phyloP scores from a whole-genome alignment of 2,113 vertebrate species.

The Glaucidium brasilianum region DNA sequence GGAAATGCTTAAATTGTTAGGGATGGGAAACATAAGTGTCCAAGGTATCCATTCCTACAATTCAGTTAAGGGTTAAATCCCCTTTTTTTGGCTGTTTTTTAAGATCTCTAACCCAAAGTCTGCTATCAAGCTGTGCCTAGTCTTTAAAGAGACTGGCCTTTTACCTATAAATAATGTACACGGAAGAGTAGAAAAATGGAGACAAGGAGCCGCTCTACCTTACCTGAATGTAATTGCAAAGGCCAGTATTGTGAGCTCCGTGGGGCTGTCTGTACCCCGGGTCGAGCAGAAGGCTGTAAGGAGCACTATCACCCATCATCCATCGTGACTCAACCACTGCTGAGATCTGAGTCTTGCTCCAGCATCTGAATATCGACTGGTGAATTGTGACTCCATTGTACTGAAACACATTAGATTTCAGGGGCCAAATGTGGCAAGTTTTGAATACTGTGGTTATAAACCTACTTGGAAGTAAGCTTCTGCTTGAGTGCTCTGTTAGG shows the following conservation, averaged over 20 bases:
- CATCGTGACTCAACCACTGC: not conserved
- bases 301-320: not conserved
- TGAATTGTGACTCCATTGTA: not conserved
- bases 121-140: not conserved
- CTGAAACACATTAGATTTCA: not conserved
- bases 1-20: not conserved
- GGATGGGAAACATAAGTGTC: not conserved
- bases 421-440: not conserved
- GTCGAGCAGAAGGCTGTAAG: not conserved
- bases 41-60: not conserved
- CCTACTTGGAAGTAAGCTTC: not conserved
- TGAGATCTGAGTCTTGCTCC: not conserved
- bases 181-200: slow-evolving; percentile 16
- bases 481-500: not conserved
- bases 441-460: not conserved
- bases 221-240: not conserved
- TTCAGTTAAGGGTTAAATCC: not conserved
- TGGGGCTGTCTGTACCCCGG: not conserved
- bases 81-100: not conserved
- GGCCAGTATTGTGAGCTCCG: not conserved
- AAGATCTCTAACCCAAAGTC: slow-evolving; percentile 28
- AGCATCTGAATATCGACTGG: not conserved
- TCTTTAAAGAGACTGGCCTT: slow-evolving; percentile 32
- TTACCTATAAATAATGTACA: slow-evolving; percentile 41
- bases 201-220: not conserved